Percentiles rank a stretch among this genome's conserved stretches.
These are phyloP conservation scores for Stenoptilia bipunctidactyla DNA, from an alignment of 2,888 invertebrate genomes.

Conservation along the genomic window DNA sequence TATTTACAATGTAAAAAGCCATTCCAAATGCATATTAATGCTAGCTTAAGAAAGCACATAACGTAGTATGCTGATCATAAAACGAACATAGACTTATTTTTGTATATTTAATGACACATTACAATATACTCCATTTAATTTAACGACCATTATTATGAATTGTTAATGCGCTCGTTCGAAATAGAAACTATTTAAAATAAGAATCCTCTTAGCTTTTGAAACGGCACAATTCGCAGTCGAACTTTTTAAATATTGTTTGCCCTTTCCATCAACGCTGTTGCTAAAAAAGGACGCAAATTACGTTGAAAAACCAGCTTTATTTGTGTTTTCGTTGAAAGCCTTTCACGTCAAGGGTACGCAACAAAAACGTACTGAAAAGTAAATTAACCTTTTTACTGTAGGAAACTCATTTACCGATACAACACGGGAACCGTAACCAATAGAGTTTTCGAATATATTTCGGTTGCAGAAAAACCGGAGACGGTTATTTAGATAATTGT, in stretches of 20 bases:
- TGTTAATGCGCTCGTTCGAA: background rate
- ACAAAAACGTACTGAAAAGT: slow-evolving; percentile 46
- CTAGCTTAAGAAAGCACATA: too few species aligned
- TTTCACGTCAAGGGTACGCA: slow-evolving; percentile 29
- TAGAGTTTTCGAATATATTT: slow-evolving; percentile 25
- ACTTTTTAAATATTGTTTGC: too few species aligned
- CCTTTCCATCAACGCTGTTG: too few species aligned
- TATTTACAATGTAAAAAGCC: too few species aligned
- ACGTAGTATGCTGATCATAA: background rate
- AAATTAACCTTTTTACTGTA: slow-evolving; percentile 52
- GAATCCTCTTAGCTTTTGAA: too few species aligned
- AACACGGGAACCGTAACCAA: slow-evolving; percentile 42
- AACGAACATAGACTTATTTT: background rate
- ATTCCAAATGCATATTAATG: too few species aligned
- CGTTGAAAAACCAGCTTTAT: slow-evolving; percentile 4
- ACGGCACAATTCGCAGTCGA: too few species aligned
- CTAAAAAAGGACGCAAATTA: too few species aligned
- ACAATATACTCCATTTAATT: background rate
- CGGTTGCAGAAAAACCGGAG: background rate
- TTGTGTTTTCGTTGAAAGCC: slow-evolving; percentile 21
- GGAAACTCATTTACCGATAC: slow-evolving; percentile 66
- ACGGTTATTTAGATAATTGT: too few species aligned
- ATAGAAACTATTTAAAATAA: too few species aligned
- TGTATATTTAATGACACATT: slow-evolving; percentile 1
- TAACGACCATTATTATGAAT: background rate